phyloP scores from a whole-genome alignment of 1,140 invertebrate species.

The Pogonomyrmex barbatus region DNA sequence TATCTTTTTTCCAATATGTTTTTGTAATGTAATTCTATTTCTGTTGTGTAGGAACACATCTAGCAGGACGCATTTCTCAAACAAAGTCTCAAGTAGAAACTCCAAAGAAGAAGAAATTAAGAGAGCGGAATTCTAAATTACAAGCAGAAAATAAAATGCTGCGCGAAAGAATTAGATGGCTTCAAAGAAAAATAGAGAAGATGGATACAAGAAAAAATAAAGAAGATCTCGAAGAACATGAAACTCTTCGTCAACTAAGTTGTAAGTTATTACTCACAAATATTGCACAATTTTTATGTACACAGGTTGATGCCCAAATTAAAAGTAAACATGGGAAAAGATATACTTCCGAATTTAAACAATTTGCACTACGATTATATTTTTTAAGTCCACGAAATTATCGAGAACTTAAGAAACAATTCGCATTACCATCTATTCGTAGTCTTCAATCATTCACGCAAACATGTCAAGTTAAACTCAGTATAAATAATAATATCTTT shows the following conservation, averaged over 20 bases:
- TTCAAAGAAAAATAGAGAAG: too few species aligned
- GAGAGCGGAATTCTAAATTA: too few species aligned
- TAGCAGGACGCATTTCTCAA: too few species aligned
- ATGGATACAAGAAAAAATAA: too few species aligned
- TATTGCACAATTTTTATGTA: not conserved
- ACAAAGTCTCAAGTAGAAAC: too few species aligned
- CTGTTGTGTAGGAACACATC: too few species aligned
- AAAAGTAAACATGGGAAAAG: not conserved
- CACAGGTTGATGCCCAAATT: not conserved
- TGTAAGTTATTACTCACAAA: not conserved
- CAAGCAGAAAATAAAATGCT: too few species aligned
- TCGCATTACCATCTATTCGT: not conserved
- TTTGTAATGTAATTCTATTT: too few species aligned
- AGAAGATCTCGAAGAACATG: not conserved
- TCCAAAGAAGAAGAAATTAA: too few species aligned
- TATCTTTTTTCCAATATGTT: too few species aligned
- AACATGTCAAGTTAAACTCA: not conserved
- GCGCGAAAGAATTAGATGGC: too few species aligned
- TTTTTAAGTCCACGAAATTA: slow-evolving; percentile 12
- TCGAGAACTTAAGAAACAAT: not conserved
- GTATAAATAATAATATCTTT: not conserved
- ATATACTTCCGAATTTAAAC: not conserved
- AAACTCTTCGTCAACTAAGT: not conserved
- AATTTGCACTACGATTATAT: slow-evolving; percentile 5
- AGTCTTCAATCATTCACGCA: not conserved